Base-by-base conservation (phyloP, 2,797 vertebrate genomes). In the Anisognathus igniventris region DNA sequence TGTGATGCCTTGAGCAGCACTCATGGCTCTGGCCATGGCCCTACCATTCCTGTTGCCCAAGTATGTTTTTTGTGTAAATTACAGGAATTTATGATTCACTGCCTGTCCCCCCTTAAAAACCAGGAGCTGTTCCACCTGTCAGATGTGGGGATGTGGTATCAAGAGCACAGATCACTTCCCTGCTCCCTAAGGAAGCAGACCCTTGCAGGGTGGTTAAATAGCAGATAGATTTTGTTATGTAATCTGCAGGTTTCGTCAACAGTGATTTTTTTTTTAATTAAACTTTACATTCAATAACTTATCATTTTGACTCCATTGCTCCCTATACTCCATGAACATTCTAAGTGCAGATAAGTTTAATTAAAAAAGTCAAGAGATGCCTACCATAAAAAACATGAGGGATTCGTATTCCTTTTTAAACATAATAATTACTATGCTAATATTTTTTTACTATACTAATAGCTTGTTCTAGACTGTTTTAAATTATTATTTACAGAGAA, bases 261-360 rank as follows among this genome's bases (percentile, higher is more conserved):
- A 37, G 35, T 61, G 22, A 9, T 23, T 78, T 82, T 77, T 80
- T 40, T 56, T 76, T 64, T 92, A 10, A 90, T 90, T 95, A 81
- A 92, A 73, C 78, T 68, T 87, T 83, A 56, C 65, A 53, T 93
- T 88, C 82, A 23, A 8, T 44, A 79, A 74, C 37, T 86, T 88
- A 64, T 14, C 60, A 27, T 90, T 94, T 94, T 95, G 70, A 81
- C 70, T 79, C 73, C 33, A 31, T 74, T 95, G 76, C 78, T 94
- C 65, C 40, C 85, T 95, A 76, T 76, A 51, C 61, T 86, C 86
- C 54, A 1, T 45, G 84, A 90, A 39, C 57, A 45, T 72, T 83
- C 40, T 48, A 54, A 94, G 51, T 76, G 39, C 28, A 82, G 88
- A 40, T 90, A 93, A 93, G 58, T 88, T 93, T 96, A 95, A 95